Evolutionary conservation across 2,113 vertebrate species (phyloP).

Genomic region (Dromiciops gliroides): DNA sequence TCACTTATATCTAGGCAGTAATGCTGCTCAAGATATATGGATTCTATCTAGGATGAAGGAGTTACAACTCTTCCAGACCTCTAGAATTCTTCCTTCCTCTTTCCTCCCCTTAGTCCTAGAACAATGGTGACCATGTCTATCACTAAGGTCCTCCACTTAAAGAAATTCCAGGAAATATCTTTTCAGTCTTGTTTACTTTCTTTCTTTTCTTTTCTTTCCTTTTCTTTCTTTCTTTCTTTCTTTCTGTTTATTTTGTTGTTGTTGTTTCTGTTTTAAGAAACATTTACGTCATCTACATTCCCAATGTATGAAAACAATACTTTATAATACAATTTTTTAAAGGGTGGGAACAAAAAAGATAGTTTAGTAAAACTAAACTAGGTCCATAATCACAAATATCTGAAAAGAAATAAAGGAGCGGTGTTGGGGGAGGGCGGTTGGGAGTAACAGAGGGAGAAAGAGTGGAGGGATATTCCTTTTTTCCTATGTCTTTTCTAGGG

Average conservation of each 20-base stretch:
- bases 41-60: background rate
- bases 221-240: background rate
- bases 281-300: background rate
- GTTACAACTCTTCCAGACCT: background rate
- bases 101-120: background rate
- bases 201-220: background rate
- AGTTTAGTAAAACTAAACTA: background rate
- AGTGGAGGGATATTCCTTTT: background rate
- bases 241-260: background rate
- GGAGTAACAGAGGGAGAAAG: background rate
- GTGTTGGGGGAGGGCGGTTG: background rate
- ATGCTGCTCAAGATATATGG: conserved; percentile 16
- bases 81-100: background rate
- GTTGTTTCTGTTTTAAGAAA: background rate
- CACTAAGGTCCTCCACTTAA: background rate
- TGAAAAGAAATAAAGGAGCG: background rate
- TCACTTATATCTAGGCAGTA: background rate
- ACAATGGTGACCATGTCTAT: background rate
- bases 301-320: background rate
- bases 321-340: background rate
- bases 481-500: background rate
- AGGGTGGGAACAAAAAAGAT: background rate
- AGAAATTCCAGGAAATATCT: background rate
- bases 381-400: background rate
- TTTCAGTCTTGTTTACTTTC: background rate